Base-by-base conservation (phyloP, 2,113 vertebrate genomes). In the Ictidomys tridecemlineatus region DNA sequence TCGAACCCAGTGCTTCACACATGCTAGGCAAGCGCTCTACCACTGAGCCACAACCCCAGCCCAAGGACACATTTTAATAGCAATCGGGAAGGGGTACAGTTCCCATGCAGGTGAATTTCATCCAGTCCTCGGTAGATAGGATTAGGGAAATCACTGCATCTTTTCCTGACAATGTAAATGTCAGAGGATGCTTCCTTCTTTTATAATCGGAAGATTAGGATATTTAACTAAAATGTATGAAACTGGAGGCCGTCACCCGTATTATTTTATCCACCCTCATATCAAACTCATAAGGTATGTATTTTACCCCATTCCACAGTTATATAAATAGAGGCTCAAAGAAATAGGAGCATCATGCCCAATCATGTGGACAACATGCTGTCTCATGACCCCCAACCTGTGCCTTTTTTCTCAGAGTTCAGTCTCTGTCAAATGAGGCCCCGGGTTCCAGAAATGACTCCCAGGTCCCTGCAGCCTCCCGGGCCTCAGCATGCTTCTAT, bases 251-350 rank as follows among this genome's bases (percentile, higher is more conserved):
- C 65, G 10, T 45, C 58, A 4, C 37, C 77, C 28, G 30, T 18
- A 34, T 39, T 22, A 24, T 32, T 84, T 82, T 76, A 56, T 37
- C 30, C 28, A 74, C 3, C 2, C 39, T 61, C 73, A 32, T 28
- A 61, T 88, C 34, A 24, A 88, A 26, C 17, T 53, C 34, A n/a
- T 30, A n/a, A 42, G 48, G 22, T 17, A 0, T 14, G 11, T 30
- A 76, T 14, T 73, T 80, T 87, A 70, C 34, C 65, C 85, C 67
- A 74, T 87, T 94, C 79, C 53, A 48, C 67, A 93, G 85, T 48
- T 56, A 74, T 74, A 67, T 63, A 69, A 90, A 42, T 28, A 61
- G 86, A 92, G 85, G n/a, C 91, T 28, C n/a, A 51, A n/a, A 67
- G 94, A 87, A 77, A 79, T 0, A 65, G 70, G 87, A 26, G 42